A percentile compares a stretch with the other conserved stretches of the same genome.
These are phyloP conservation scores for Cryptosula pallasiana DNA, from an alignment of 2,888 invertebrate species.

Conservation along the genomic window DNA sequence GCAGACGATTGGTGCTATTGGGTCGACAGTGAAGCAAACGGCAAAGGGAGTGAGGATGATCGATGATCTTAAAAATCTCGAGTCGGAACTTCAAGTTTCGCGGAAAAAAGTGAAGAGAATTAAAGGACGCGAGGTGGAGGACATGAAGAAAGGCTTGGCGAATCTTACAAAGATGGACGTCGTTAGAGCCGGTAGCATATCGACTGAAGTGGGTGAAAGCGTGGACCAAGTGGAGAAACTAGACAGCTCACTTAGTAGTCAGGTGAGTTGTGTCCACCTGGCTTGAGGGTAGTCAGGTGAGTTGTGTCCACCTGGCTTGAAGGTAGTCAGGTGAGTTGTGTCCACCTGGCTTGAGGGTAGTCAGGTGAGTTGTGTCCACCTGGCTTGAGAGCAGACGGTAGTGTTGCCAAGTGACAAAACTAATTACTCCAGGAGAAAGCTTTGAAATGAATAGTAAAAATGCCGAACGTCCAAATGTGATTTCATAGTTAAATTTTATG, in stretches of 20 bases:
- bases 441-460: no score
- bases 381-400: no score
- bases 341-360: no score
- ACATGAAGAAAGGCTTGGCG: neutral
- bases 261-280: no score
- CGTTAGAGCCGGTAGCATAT: neutral
- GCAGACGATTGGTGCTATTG: conserved; percentile 5
- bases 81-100: conserved; percentile 14
- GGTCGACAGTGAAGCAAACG: neutral
- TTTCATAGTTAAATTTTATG: no score
- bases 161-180: neutral
- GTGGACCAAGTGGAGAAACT: neutral
- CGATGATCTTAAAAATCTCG: conserved; percentile 7
- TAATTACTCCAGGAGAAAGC: no score
- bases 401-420: no score
- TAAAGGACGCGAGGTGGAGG: conserved; percentile 19
- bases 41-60: neutral
- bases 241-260: conserved; percentile 11
- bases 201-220: neutral
- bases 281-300: no score
- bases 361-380: no score
- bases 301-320: no score
- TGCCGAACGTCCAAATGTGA: no score
- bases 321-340: no score
- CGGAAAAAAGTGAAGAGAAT: conserved; percentile 13